Conservation (phyloP, 2,888 invertebrate genomes). For the Oscheius sp. region DNA sequence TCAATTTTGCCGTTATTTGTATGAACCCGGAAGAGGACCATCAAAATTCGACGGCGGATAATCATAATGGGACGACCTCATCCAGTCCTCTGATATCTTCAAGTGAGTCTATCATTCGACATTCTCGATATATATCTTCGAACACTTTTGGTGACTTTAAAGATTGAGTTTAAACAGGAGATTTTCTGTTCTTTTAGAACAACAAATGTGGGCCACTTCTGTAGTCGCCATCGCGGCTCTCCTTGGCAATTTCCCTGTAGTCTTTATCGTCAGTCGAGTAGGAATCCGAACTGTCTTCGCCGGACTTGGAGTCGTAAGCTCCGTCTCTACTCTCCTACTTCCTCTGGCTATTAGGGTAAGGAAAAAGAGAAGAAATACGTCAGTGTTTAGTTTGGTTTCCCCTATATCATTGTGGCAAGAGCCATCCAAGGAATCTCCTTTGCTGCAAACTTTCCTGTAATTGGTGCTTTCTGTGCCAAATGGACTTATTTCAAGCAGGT, state of each 20-base stretch:
- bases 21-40: conserved; percentile 44
- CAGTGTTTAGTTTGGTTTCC: conserved; percentile 62
- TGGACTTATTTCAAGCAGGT: conserved; percentile 69
- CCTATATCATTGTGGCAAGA: conserved; percentile 59
- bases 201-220: conserved; percentile 58
- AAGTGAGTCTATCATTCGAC: not conserved
- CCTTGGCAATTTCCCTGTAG: conserved; percentile 64
- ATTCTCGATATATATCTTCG: not conserved
- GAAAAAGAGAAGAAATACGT: not conserved
- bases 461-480: conserved; percentile 67
- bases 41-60: not conserved
- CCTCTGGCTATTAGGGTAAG: conserved; percentile 60
- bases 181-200: conserved; percentile 38
- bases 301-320: conserved; percentile 61
- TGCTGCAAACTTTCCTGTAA: conserved; percentile 68
- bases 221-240: conserved; percentile 66
- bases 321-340: conserved; percentile 58
- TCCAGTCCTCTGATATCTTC: not conserved
- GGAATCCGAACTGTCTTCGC: conserved; percentile 68
- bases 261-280: conserved; percentile 60
- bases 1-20: conserved; percentile 69
- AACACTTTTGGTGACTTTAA: not conserved
- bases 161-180: not conserved
- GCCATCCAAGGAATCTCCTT: conserved; percentile 67
- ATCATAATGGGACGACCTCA: not conserved